A percentile compares a stretch with the other conserved stretches of the same genome.
phyloP scores from a whole-genome alignment of 2,888 invertebrate genomes.

The Panzeria rudis region DNA sequence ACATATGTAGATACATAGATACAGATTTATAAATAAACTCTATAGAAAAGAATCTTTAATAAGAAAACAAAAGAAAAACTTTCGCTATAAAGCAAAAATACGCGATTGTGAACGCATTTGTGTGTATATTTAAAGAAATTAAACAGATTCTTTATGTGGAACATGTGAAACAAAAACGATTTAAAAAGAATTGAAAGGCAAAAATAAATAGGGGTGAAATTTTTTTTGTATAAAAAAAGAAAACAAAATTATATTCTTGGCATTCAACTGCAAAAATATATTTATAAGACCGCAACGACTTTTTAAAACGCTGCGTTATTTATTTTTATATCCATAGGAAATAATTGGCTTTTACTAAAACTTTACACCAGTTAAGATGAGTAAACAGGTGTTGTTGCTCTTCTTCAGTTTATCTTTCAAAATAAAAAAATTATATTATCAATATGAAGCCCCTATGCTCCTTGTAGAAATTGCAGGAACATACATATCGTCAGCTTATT shows the following conservation, averaged over 20 bases:
- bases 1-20: background rate
- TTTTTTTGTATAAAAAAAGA: slow-evolving; percentile 43
- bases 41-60: slow-evolving; percentile 3
- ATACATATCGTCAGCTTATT: too few species aligned
- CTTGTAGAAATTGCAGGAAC: too few species aligned
- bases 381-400: too few species aligned
- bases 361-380: too few species aligned
- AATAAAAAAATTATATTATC: too few species aligned
- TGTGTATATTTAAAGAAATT: slow-evolving; percentile 30
- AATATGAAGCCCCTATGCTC: too few species aligned
- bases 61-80: background rate
- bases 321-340: background rate
- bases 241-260: slow-evolving; percentile 50
- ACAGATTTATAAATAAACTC: slow-evolving; percentile 31
- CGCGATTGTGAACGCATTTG: slow-evolving; percentile 27
- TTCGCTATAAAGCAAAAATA: slow-evolving; percentile 31
- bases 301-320: slow-evolving; percentile 9
- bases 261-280: slow-evolving; percentile 47
- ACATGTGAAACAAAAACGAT: slow-evolving; percentile 40
- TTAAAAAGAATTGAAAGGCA: slow-evolving; percentile 42
- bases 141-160: slow-evolving; percentile 45
- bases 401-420: too few species aligned
- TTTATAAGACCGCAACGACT: slow-evolving; percentile 13
- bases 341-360: background rate
- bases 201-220: slow-evolving; percentile 65